Base-by-base conservation (phyloP, 2,888 invertebrate species). In the Acronicta leporina region DNA sequence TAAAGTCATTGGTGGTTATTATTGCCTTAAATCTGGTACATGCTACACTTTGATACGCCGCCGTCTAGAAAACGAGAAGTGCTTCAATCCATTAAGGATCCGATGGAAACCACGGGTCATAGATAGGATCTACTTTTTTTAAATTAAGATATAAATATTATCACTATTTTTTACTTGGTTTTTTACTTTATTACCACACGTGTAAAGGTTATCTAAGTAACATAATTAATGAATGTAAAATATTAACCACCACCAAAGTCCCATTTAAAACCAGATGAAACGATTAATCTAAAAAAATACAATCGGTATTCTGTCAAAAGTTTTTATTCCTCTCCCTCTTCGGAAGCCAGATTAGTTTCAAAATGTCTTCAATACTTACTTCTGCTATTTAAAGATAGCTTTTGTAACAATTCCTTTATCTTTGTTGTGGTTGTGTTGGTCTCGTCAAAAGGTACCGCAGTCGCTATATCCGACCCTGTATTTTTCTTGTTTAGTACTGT, bases 381-480 rank as follows among this genome's bases (percentile, higher is more conserved):
- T 95, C 97, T 93, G 48, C 96, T 95, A 42, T 93, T 95, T 77
- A 94, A 89, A 13, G 97, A 95, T 52, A 97, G 93, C 76, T 95
- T 95, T 73, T 87, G 87, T 56, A 97, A 94, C 58, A 96, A 89
- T 43, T 95, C 91, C 73, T 94, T 95, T 80, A 96, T 95, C 74
- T 96, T 95, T 48, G 94, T 83, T 0, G 88, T 86, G 0, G 92
- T 95, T 16, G 95, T 92, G 46, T 94, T 95, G 49, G 95, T 95
- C 83, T 96, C 96, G 85, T 97, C 96, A 87, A 97, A 96, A 59
- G 95, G 95, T 68, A 95, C 89, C 73, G 95, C 93, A 5, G 91
- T 95, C 83, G 94, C 94, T 44, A 79, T 67, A 48, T 92, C 90
- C 35, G 95, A 95, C 27, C 96, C 91, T 40, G 91, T 92, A 77